A percentile compares a stretch with the other conserved stretches of the same genome.
Conservation (phyloP, 2,113 vertebrate species). For the Corythornis madagascariensis region DNA sequence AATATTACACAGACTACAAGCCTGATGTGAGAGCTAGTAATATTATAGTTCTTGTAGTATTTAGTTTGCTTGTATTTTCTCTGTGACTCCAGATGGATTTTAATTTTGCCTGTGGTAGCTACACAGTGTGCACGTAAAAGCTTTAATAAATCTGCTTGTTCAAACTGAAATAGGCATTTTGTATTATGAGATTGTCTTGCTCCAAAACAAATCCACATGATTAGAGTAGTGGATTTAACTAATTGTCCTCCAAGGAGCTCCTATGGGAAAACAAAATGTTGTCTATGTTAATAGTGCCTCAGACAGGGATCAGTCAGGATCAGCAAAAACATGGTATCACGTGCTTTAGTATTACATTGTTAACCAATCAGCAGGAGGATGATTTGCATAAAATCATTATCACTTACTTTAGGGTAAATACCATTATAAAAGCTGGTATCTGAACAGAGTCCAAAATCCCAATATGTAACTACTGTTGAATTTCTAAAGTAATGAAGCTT, state of each 20-base stretch:
- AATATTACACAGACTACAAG: constrained; percentile 33
- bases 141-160: constrained; percentile 67
- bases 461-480: neutral
- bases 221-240: constrained; percentile 67
- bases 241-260: constrained; percentile 60
- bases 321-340: neutral
- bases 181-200: constrained; percentile 52
- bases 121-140: constrained; percentile 29
- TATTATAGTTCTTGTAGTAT: constrained; percentile 51
- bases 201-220: constrained; percentile 64
- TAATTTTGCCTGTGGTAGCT: constrained; percentile 55
- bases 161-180: constrained; percentile 65
- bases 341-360: neutral
- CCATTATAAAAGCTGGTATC: neutral
- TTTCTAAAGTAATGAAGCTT: neutral
- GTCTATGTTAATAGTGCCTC: constrained; percentile 35
- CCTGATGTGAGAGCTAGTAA: constrained; percentile 13
- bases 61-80: constrained; percentile 64
- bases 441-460: neutral
- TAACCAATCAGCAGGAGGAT: constrained; percentile 17
- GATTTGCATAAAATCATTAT: constrained; percentile 62
- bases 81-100: constrained; percentile 62
- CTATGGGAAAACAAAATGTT: constrained; percentile 55
- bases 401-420: constrained; percentile 3
- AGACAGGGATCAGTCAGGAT: constrained; percentile 50